Evolutionary conservation across 2,888 invertebrate species (phyloP).

Genomic region (Pollenia griseotomentosa): DNA sequence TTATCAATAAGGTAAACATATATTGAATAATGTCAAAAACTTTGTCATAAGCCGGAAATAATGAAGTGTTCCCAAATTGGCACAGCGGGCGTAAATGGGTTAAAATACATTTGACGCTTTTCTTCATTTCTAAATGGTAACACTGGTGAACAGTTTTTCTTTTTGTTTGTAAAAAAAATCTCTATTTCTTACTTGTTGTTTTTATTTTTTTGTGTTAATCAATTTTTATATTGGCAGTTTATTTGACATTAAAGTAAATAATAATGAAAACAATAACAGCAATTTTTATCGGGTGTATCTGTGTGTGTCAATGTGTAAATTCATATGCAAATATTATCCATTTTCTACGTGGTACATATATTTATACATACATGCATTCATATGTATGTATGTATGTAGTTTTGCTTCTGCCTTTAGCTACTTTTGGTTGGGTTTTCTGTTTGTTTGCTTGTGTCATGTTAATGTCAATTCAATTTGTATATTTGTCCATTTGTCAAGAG

Average conservation of each 20-base stretch:
- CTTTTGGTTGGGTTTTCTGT: conserved; percentile 21
- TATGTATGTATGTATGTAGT: neutral
- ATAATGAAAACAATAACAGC: conserved; percentile 46
- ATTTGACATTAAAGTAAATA: conserved; percentile 70
- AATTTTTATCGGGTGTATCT: conserved; percentile 28
- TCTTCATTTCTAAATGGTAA: neutral
- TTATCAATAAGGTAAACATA: no score
- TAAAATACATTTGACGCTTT: no score
- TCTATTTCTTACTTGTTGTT: conserved; percentile 26
- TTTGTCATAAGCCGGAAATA: no score
- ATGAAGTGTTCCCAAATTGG: no score
- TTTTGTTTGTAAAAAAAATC: conserved; percentile 26
- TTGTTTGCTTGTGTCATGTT: conserved; percentile 70
- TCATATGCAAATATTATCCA: neutral
- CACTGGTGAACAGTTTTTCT: conserved; percentile 34
- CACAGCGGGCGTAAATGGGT: no score
- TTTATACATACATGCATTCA: neutral
- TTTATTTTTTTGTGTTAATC: conserved; percentile 60
- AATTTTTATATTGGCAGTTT: conserved; percentile 70
- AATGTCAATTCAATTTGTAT: conserved; percentile 73
- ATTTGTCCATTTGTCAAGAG: conserved; percentile 72
- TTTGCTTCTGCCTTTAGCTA: neutral
- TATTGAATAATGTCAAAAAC: no score
- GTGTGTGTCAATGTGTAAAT: neutral
- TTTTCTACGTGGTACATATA: conserved; percentile 1